These are phyloP conservation scores for Callorhinus ursinus DNA, from an alignment of 2,113 vertebrate species.

Conservation along the genomic window DNA sequence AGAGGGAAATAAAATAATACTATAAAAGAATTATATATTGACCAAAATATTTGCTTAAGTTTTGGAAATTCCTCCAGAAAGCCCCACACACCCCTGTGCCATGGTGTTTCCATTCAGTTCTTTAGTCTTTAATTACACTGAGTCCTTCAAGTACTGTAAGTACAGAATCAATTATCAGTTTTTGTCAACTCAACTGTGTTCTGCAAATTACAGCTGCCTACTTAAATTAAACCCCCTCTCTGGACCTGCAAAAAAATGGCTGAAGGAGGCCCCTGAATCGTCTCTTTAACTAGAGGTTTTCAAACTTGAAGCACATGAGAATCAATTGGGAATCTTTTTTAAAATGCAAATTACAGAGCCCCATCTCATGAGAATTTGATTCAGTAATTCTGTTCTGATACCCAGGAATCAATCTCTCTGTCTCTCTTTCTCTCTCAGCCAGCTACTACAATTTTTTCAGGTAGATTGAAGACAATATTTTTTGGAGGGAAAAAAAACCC, in stretches of 20 bases:
- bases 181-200: constrained; percentile 39
- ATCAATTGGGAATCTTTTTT: constrained; percentile 56
- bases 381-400: background rate
- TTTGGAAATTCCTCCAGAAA: background rate
- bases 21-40: background rate
- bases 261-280: constrained; percentile 35
- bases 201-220: constrained; percentile 58
- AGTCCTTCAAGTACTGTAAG: constrained; percentile 58
- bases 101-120: background rate
- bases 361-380: constrained; percentile 22
- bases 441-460: background rate
- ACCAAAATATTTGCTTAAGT: background rate
- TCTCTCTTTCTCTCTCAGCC: background rate
- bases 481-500: background rate
- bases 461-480: background rate
- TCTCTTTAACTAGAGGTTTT: constrained; percentile 46
- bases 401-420: background rate
- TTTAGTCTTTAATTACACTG: constrained; percentile 62
- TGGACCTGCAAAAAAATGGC: background rate
- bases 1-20: background rate
- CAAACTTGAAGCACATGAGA: constrained; percentile 57
- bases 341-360: constrained; percentile 58
- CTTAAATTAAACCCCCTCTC: constrained; percentile 68
- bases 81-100: background rate
- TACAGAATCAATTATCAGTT: constrained; percentile 69